Conservation (phyloP, 1,140 invertebrate genomes). For the Eulimnadia texana region DNA sequence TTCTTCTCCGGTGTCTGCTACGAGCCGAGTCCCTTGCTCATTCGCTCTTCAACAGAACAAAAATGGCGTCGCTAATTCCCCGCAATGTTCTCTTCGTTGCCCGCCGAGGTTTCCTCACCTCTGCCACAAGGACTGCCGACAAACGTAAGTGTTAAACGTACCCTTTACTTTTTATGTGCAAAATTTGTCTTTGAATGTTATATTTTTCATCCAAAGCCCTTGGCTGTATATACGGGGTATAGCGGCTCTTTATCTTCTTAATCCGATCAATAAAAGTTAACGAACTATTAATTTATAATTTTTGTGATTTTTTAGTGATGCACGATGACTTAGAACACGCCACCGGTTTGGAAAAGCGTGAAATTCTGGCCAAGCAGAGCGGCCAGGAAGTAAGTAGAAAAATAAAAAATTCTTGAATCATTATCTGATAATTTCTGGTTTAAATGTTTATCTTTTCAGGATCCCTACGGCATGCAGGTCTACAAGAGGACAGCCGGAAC, state of each 20-base stretch:
- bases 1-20: neutral
- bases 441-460: slow-evolving; percentile 33
- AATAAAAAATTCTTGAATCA: too few relatives aligned
- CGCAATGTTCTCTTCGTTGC: slow-evolving; percentile 12
- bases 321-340: slow-evolving; percentile 79
- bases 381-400: slow-evolving; percentile 61
- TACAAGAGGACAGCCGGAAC: slow-evolving; percentile 64
- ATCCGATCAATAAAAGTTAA: neutral
- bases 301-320: slow-evolving; percentile 36
- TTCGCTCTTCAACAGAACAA: neutral
- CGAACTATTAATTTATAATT: neutral
- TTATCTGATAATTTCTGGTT: neutral
- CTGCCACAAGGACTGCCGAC: slow-evolving; percentile 10
- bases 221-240: too few relatives aligned
- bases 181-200: neutral
- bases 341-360: slow-evolving; percentile 79
- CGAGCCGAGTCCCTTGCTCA: neutral
- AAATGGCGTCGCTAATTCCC: slow-evolving; percentile 13
- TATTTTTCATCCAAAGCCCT: too few relatives aligned
- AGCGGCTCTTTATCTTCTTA: neutral
- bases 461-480: slow-evolving; percentile 75
- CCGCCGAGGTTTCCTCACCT: slow-evolving; percentile 10
- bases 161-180: neutral
- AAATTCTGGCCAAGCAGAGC: slow-evolving; percentile 62
- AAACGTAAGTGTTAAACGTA: slow-evolving; percentile 1